Evolutionary conservation across 1,140 invertebrate species (phyloP).

Genomic region (Drosophila saltans): DNA sequence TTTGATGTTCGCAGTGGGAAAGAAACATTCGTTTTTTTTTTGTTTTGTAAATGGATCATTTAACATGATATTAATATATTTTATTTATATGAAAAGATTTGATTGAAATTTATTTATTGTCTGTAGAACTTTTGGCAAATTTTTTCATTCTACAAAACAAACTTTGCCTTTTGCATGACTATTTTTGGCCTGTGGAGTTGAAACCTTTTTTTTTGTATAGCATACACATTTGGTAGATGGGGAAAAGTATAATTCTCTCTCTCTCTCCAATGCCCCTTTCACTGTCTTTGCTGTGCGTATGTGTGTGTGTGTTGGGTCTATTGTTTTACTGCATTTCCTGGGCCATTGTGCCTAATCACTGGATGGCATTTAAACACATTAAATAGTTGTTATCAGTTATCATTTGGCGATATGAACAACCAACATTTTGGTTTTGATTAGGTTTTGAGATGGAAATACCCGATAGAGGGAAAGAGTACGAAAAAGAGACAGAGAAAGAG

Average conservation of each 20-base stretch:
- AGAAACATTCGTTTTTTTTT: neutral
- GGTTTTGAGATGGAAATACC: neutral
- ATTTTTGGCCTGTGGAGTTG: neutral
- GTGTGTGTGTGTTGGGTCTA: neutral
- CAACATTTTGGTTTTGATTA: constrained; percentile 38
- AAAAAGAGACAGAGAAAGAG: neutral
- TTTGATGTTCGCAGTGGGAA: constrained; percentile 28
- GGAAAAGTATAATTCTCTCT: neutral
- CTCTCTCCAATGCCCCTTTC: constrained; percentile 19
- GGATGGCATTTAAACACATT: constrained; percentile 29
- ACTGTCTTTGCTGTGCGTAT: neutral
- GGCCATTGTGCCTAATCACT: constrained; percentile 9
- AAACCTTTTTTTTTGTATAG: neutral
- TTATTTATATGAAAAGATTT: neutral
- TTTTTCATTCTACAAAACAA: too few relatives aligned
- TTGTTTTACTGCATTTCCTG: constrained; percentile 39
- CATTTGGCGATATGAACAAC: constrained; percentile 25
- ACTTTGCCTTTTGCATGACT: neutral
- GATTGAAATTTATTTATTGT: neutral
- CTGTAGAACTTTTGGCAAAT: neutral
- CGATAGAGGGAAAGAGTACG: neutral
- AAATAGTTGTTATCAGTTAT: constrained; percentile 47
- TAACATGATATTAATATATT: neutral
- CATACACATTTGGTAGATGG: too few relatives aligned
- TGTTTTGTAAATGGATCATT: constrained; percentile 13